Evolutionary conservation across 1,140 invertebrate genomes (phyloP), one percentile per base, ranked within the genome.

Genomic region (Galendromus occidentalis): DNA sequence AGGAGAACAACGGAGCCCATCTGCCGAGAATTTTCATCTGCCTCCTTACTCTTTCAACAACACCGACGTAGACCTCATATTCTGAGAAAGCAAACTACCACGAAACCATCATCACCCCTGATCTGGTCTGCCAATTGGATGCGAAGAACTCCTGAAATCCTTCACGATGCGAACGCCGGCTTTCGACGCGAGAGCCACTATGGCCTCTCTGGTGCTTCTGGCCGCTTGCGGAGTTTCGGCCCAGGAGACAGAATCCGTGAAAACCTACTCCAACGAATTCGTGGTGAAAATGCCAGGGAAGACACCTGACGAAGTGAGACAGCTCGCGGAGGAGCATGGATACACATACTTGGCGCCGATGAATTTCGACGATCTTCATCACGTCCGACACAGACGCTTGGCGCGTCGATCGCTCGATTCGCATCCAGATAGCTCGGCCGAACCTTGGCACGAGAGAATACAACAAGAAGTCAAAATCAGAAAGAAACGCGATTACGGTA

Each of bases 191-290:
- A 39, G 33, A 39, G 33, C 33, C 33, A 39, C 4, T 39, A 9
- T 39, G 4, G 33, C 33, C 9, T 6, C 33, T 39, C 9, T 39
- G 33, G 33, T 39, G 33, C 33, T 39, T 6, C 33, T 39, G 33
- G 33, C 33, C 33, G 33, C 33, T 9, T 39, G 33, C 33, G 33
- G 33, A 9, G 33, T 39, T 9, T 39, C 33, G 33, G 33, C 9
- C 33, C 33, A 39, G 33, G 33, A 39, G 9, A 6, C 33, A 39
- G 33, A 39, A 4, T 17, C 51, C 14, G 12, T 2, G 9, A 25
- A 25, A 17, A 33, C 33, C 25, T 59, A 29, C 51, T 59, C 51
- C 25, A 59, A 59, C 33, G 51, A 59, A 59, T 59, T 59, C 51
- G 51, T 59, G 25, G 51, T 59, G 20, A 59, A 59, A 25, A 18